These are phyloP conservation scores for Sinelater perroti DNA, from an alignment of 2,888 invertebrate species.

Conservation along the genomic window DNA sequence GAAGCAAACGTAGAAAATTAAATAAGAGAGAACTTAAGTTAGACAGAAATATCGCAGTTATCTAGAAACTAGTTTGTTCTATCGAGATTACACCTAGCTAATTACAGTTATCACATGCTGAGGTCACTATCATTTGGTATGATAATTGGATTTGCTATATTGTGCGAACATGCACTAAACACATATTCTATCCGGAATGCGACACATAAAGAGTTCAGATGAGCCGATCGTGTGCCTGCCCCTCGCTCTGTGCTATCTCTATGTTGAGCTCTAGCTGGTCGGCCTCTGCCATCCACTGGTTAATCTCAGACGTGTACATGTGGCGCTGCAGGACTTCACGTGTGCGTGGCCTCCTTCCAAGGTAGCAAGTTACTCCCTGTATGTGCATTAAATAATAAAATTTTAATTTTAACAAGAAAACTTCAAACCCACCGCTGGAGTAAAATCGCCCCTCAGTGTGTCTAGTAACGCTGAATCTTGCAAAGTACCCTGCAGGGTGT, in stretches of 20 bases:
- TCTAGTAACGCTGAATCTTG: constrained; percentile 65
- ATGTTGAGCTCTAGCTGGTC: constrained; percentile 24
- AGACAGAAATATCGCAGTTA: too few relatives aligned
- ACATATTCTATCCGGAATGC: background rate
- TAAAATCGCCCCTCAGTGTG: constrained; percentile 61
- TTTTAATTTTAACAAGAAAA: too few relatives aligned
- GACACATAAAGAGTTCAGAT: constrained; percentile 8
- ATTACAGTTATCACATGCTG: constrained; percentile 8
- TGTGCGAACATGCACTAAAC: constrained; percentile 2
- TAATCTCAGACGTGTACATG: constrained; percentile 80
- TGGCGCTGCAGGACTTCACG: constrained; percentile 78
- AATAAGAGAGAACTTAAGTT: background rate
- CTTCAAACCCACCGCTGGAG: constrained; percentile 58
- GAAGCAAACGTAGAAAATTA: background rate
- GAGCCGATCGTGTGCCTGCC: constrained; percentile 10
- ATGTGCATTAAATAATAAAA: too few relatives aligned
- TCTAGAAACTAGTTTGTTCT: too few relatives aligned
- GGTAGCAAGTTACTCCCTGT: constrained; percentile 71
- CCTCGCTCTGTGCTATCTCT: constrained; percentile 25
- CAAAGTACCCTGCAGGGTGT: constrained; percentile 68
- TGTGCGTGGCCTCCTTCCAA: constrained; percentile 78
- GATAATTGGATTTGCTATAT: constrained; percentile 5
- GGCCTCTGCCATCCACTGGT: constrained; percentile 74
- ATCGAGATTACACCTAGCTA: too few relatives aligned
- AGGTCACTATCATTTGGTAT: constrained; percentile 10